phyloP scores from a whole-genome alignment of 2,888 invertebrate genomes.

The Andricus quercusramuli region DNA sequence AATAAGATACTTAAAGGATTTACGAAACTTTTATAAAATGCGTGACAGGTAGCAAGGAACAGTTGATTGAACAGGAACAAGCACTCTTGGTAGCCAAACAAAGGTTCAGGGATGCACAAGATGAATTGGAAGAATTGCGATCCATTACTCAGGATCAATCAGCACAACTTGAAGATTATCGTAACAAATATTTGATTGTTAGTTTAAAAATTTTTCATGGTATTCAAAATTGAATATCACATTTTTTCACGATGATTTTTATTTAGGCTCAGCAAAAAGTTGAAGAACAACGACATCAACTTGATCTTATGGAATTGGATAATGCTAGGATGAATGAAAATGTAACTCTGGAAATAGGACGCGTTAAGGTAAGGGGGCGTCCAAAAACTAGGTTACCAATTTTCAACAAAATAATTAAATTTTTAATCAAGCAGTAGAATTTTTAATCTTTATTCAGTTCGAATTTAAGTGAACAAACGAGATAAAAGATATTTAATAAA shows the following conservation, averaged over 20 bases:
- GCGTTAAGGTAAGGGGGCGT: constrained; percentile 80
- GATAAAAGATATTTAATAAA: neutral
- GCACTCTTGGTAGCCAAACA: constrained; percentile 80
- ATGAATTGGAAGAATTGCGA: constrained; percentile 82
- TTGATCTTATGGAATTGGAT: constrained; percentile 87
- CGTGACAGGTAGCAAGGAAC: constrained; percentile 83
- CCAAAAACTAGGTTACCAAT: too few species aligned
- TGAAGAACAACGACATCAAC: constrained; percentile 85
- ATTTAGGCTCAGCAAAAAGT: constrained; percentile 84
- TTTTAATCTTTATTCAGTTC: too few species aligned
- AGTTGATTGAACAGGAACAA: constrained; percentile 83
- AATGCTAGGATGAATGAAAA: constrained; percentile 86
- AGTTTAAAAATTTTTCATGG: neutral
- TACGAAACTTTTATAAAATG: constrained; percentile 43
- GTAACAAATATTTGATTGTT: constrained; percentile 81
- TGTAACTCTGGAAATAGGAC: constrained; percentile 85
- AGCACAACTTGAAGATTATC: constrained; percentile 84
- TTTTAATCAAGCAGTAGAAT: too few species aligned
- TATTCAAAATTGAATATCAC: neutral
- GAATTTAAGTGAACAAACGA: too few species aligned
- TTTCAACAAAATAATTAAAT: too few species aligned
- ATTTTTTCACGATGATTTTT: constrained; percentile 26
- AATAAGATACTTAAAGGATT: neutral
- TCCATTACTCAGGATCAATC: constrained; percentile 84
- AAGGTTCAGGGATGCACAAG: constrained; percentile 81